phyloP scores from a whole-genome alignment of 2,113 vertebrate genomes.

The Neolamprologus caudopunctatus region DNA sequence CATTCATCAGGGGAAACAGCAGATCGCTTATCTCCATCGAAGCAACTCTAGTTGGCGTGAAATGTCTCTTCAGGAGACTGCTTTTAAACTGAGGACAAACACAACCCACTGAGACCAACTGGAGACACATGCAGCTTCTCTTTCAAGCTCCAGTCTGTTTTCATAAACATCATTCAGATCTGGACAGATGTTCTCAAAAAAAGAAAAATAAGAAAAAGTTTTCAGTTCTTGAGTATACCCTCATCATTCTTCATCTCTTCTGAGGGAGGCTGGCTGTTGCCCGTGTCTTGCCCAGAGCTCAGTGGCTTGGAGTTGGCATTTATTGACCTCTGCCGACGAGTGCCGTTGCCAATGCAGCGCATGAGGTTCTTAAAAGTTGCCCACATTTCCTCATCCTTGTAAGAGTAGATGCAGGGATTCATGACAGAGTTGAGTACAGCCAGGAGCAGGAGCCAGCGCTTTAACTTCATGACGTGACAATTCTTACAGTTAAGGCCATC shows the following conservation, averaged over 20 bases:
- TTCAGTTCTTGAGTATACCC: constrained; percentile 48
- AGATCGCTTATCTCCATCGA: not conserved
- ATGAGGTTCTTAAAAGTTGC: constrained; percentile 86
- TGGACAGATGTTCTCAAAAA: not conserved
- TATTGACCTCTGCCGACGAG: constrained; percentile 72
- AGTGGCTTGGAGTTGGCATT: constrained; percentile 74
- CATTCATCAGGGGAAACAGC: not conserved
- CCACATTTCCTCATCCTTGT: constrained; percentile 97
- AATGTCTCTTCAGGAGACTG: not conserved
- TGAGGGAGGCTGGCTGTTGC: constrained; percentile 50
- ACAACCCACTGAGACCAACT: not conserved
- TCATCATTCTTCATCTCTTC: constrained; percentile 57
- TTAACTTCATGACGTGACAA: constrained; percentile 79
- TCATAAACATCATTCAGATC: not conserved
- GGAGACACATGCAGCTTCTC: not conserved
- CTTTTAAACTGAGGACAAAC: not conserved
- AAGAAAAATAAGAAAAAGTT: rapidly evolving
- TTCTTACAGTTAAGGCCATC: constrained; percentile 83
- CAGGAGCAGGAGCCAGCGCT: constrained; percentile 89
- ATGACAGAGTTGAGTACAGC: constrained; percentile 92
- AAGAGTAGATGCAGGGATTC: constrained; percentile 98
- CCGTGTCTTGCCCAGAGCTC: constrained; percentile 70
- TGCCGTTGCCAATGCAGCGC: constrained; percentile 77
- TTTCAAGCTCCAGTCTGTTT: not conserved
- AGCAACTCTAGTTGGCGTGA: not conserved